A percentile compares a stretch with the other conserved stretches of the same genome.
phyloP scores from a whole-genome alignment of 2,888 invertebrate species.

The Epistrophe eligans region DNA sequence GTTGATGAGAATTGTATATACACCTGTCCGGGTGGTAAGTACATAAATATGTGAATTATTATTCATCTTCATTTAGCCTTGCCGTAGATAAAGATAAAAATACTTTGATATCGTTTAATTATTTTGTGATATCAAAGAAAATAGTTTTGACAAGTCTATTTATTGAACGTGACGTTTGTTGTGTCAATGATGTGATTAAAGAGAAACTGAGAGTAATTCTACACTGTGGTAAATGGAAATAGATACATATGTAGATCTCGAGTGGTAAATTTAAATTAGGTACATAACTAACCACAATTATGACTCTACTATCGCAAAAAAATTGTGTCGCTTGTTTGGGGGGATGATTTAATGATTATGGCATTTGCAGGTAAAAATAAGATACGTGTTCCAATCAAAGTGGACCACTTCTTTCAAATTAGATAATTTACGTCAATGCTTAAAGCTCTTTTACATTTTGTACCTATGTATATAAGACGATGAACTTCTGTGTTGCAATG shows the following conservation, averaged over 20 bases:
- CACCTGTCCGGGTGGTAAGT: constrained; percentile 89
- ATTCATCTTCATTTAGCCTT: neutral
- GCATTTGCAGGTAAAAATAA: neutral
- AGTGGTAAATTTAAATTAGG: neutral
- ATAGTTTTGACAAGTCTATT: constrained; percentile 11
- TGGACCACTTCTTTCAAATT: neutral
- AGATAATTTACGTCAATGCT: neutral
- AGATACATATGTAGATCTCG: neutral
- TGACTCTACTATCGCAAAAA: neutral
- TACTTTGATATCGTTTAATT: neutral
- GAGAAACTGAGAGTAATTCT: neutral
- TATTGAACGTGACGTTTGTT: constrained; percentile 25
- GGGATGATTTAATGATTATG: neutral
- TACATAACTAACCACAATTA: constrained; percentile 27
- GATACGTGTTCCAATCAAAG: constrained; percentile 42
- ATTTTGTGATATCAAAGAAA: neutral
- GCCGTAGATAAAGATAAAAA: constrained; percentile 3
- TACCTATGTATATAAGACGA: too few species aligned
- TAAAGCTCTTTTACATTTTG: neutral
- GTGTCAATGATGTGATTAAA: constrained; percentile 14
- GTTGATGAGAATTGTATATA: constrained; percentile 93
- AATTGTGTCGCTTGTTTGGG: neutral
- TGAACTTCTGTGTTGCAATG: neutral
- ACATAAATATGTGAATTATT: neutral
- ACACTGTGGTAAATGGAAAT: constrained; percentile 12